Percentiles rank a stretch among this genome's conserved stretches.
Evolutionary conservation across 92 coral and sea anemone genomes (phyloP).

Genomic region (Epizoanthus rinbou): DNA sequence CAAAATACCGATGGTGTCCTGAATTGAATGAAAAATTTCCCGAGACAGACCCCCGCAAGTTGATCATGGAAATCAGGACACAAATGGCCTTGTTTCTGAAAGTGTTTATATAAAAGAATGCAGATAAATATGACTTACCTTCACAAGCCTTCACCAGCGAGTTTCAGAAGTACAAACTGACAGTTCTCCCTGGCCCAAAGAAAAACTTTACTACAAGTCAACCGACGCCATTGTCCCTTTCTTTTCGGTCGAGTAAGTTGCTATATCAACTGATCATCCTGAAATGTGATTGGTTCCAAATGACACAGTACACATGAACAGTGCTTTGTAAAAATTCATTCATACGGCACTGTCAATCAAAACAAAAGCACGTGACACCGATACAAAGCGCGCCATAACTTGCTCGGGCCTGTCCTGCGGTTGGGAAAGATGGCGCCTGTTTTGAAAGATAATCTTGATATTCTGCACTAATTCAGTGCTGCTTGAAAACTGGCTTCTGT

Average conservation of each 20-base stretch:
- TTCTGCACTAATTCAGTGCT: background rate
- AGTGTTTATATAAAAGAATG: background rate
- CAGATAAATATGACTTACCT: conserved; percentile 23
- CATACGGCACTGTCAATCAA: conserved; percentile 86
- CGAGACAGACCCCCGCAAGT: background rate
- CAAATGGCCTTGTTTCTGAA: background rate
- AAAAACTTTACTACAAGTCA: conserved; percentile 79
- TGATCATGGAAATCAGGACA: background rate
- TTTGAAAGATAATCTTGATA: conserved; percentile 11
- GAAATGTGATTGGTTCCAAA: conserved; percentile 68
- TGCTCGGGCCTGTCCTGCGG: conserved; percentile 68
- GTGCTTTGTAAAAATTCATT: conserved; percentile 71
- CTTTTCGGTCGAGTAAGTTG: conserved; percentile 83
- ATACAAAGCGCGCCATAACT: conserved; percentile 75
- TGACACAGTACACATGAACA: conserved; percentile 58
- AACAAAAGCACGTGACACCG: conserved; percentile 66
- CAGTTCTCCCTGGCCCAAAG: conserved; percentile 44
- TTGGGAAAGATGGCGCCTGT: conserved; percentile 36
- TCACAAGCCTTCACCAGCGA: background rate
- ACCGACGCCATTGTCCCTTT: conserved; percentile 94
- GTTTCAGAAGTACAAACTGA: conserved; percentile 16
- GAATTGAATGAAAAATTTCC: conserved; percentile 42
- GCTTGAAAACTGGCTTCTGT: background rate
- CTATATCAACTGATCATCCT: conserved; percentile 84
- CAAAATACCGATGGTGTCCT: conserved; percentile 35